Evolutionary conservation across 2,888 invertebrate genomes (phyloP).

Genomic region (Brassicogethes aeneus): DNA sequence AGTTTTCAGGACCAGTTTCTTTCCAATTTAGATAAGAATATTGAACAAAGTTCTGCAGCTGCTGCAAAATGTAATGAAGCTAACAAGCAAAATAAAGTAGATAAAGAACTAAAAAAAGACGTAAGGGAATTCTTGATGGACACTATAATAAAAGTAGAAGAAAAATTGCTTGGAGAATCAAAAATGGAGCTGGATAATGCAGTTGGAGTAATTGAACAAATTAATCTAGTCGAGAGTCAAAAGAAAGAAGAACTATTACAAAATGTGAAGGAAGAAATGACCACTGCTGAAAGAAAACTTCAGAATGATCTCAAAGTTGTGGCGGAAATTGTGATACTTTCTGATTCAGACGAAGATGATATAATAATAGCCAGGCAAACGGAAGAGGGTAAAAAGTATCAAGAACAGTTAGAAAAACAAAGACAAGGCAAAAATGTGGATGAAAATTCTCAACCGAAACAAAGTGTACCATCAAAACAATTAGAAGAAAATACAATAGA

Average conservation of each 20-base stretch:
- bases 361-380: slow-evolving; percentile 23
- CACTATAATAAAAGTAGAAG: slow-evolving; percentile 15
- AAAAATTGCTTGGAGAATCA: slow-evolving; percentile 5
- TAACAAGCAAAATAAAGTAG: slow-evolving; percentile 1
- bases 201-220: slow-evolving; percentile 3
- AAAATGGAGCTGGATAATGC: slow-evolving; percentile 4
- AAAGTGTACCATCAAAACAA: not conserved
- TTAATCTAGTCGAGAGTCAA: not conserved
- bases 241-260: not conserved
- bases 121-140: slow-evolving; percentile 18
- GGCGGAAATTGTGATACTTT: slow-evolving; percentile 23
- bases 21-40: not conserved
- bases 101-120: slow-evolving; percentile 13
- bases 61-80: slow-evolving; percentile 10
- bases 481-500: not conserved
- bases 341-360: slow-evolving; percentile 27
- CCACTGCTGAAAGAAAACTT: too few species aligned
- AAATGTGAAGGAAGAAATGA: slow-evolving; percentile 1
- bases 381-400: slow-evolving; percentile 1
- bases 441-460: not conserved
- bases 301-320: slow-evolving; percentile 3
- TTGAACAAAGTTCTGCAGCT: not conserved
- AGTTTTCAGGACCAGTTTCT: too few species aligned
- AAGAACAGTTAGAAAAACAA: not conserved
- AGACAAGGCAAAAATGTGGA: not conserved